Percentiles rank a stretch among this genome's conserved stretches.
Evolutionary conservation across 2,888 invertebrate genomes (phyloP).

Genomic region (Lysandra bellargus): DNA sequence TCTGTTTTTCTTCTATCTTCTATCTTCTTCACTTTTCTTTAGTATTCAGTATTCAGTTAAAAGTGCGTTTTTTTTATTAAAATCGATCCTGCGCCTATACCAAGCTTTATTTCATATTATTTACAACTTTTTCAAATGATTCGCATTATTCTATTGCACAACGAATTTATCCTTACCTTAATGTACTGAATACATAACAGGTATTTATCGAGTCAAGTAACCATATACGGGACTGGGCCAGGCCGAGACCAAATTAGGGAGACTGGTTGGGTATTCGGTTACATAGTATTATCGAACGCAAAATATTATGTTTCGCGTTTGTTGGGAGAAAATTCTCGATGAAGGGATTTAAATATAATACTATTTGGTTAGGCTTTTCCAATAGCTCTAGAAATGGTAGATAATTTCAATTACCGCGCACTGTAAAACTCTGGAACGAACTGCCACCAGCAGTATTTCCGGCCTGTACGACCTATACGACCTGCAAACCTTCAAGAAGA

Average conservation of each 20-base stretch:
- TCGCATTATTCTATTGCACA: slow-evolving; percentile 1
- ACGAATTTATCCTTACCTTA: background rate
- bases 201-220: slow-evolving; percentile 1
- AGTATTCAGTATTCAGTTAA: too few relatives aligned
- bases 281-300: background rate
- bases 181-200: slow-evolving; percentile 12
- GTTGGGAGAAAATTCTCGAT: background rate
- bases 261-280: slow-evolving; percentile 1
- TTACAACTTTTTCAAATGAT: background rate
- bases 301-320: background rate
- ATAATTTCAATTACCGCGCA: too few relatives aligned
- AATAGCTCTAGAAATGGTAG: too few relatives aligned
- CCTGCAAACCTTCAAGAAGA: too few relatives aligned
- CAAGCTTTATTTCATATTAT: background rate
- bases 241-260: background rate
- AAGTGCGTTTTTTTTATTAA: background rate
- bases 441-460: too few relatives aligned
- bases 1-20: too few relatives aligned
- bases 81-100: background rate
- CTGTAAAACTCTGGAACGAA: too few relatives aligned
- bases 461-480: too few relatives aligned
- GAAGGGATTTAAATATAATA: background rate
- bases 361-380: too few relatives aligned
- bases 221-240: slow-evolving; percentile 3
- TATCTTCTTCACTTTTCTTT: background rate